Evolutionary conservation across 2,888 invertebrate genomes (phyloP).

Genomic region (Marronus borbonicus): DNA sequence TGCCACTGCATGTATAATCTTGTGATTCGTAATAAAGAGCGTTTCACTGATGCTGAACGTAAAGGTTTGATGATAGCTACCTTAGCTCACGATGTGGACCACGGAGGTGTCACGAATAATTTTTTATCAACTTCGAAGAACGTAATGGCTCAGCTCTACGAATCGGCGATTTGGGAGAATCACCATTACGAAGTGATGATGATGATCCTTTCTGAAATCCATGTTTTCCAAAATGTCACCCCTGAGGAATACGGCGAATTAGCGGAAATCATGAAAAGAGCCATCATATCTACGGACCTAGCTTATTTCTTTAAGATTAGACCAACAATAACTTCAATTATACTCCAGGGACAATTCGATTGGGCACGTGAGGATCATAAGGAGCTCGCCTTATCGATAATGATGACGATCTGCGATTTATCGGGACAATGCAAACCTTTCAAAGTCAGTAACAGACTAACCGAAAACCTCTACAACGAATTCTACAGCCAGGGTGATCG

Average conservation of each 20-base stretch:
- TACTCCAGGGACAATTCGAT: conserved; percentile 71
- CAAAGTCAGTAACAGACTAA: conserved; percentile 72
- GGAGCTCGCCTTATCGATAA: conserved; percentile 72
- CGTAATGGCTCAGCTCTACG: conserved; percentile 73
- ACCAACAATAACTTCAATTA: conserved; percentile 71
- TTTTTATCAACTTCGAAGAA: conserved; percentile 74
- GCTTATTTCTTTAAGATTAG: conserved; percentile 74
- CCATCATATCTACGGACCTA: conserved; percentile 76
- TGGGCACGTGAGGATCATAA: conserved; percentile 72
- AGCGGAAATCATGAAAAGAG: conserved; percentile 61
- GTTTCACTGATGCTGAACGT: conserved; percentile 72
- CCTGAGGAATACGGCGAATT: conserved; percentile 29
- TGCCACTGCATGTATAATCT: conserved; percentile 76
- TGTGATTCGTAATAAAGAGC: conserved; percentile 70
- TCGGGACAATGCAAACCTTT: conserved; percentile 77
- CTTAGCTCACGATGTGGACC: conserved; percentile 77
- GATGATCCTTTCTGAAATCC: conserved; percentile 70
- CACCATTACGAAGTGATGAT: conserved; percentile 75
- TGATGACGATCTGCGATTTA: conserved; percentile 77
- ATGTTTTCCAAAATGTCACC: conserved; percentile 21
- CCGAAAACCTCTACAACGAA: conserved; percentile 72
- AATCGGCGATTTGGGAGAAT: conserved; percentile 74
- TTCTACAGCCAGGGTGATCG: conserved; percentile 74
- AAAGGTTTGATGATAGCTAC: conserved; percentile 74
- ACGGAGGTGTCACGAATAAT: conserved; percentile 77